These are phyloP conservation scores for Tiphia femorata DNA, from an alignment of 2,888 invertebrate species.

Conservation along the genomic window DNA sequence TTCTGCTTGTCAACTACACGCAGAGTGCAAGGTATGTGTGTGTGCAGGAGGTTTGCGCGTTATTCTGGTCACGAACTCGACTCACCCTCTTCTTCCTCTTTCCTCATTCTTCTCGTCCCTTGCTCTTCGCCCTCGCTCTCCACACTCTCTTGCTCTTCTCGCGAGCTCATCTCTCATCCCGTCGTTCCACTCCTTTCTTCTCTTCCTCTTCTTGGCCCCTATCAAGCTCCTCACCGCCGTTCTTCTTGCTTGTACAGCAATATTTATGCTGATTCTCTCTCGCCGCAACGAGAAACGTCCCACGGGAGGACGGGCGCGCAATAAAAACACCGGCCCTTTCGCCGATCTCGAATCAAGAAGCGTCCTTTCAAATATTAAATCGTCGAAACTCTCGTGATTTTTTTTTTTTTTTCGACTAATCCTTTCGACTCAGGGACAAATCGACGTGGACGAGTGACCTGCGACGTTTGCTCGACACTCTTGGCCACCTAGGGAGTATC, in stretches of 20 bases:
- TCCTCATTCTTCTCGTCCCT: not conserved
- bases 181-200: not conserved
- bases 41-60: slow-evolving; percentile 36
- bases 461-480: no score
- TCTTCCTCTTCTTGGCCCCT: not conserved
- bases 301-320: not conserved
- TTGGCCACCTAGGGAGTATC: no score
- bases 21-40: no score
- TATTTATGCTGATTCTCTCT: not conserved
- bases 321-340: no score
- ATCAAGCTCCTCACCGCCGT: not conserved
- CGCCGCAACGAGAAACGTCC: no score
- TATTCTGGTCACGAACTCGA: slow-evolving; percentile 58
- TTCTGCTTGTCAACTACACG: slow-evolving; percentile 42
- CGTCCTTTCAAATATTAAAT: no score
- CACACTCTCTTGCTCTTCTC: no score
- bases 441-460: no score
- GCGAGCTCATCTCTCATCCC: not conserved
- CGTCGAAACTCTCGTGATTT: no score
- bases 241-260: not conserved
- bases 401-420: no score
- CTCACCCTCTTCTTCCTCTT: slow-evolving; percentile 15
- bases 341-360: no score
- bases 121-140: not conserved
- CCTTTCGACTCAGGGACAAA: no score